These are phyloP conservation scores for Pygoscelis adeliae DNA, from an alignment of 2,113 vertebrate species.

Conservation along the genomic window DNA sequence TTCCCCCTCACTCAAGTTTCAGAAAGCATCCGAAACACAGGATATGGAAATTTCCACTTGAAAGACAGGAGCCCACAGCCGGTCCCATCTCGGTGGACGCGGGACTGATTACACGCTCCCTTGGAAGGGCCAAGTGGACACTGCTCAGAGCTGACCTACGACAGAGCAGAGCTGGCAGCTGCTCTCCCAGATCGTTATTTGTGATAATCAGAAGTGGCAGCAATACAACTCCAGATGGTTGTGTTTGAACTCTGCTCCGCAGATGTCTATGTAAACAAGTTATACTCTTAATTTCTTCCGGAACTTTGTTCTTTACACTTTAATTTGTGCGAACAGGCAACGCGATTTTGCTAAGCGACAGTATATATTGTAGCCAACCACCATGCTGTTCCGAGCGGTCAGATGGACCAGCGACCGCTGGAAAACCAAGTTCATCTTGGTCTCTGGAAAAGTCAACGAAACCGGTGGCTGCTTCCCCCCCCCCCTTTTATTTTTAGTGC, in stretches of 20 bases:
- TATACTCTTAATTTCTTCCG: constrained; percentile 74
- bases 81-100: not conserved
- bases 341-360: not conserved
- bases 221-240: constrained; percentile 61
- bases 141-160: constrained; percentile 30
- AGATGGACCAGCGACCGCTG: not conserved
- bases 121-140: not conserved
- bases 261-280: constrained; percentile 76
- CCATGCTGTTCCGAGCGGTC: not conserved
- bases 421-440: not conserved
- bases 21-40: not conserved
- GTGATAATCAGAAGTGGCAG: constrained; percentile 64
- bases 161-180: constrained; percentile 52
- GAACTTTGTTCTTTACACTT: constrained; percentile 74
- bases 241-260: constrained; percentile 63
- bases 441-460: not conserved
- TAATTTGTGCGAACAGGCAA: constrained; percentile 48
- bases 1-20: not conserved
- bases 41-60: constrained; percentile 37
- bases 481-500: not conserved
- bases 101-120: not conserved
- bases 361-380: not conserved
- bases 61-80: not conserved
- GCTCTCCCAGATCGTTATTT: constrained; percentile 43
- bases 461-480: not conserved